Conservation (phyloP, 35 echinoderm and acorn worm genomes). For the Lytechinus pictus region DNA sequence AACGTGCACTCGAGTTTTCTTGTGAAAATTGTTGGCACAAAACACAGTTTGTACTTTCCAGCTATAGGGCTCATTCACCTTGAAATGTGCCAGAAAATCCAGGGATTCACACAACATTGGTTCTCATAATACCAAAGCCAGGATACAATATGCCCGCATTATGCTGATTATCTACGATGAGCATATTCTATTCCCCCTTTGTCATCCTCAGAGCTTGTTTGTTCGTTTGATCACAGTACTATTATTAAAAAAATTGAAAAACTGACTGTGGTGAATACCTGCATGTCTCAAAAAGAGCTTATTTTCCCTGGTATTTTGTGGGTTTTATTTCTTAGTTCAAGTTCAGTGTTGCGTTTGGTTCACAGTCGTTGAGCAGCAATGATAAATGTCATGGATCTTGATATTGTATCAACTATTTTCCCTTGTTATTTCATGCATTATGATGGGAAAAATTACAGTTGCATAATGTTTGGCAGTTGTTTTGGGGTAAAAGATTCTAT, state of each 20-base stretch:
- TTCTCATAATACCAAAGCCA: background rate
- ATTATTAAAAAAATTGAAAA: too few species aligned
- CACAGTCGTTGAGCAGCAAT: background rate
- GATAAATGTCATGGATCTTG: background rate
- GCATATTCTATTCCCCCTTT: background rate
- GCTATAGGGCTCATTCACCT: too few species aligned
- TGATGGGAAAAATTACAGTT: background rate
- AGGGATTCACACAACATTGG: background rate
- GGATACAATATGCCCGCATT: background rate
- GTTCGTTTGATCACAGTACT: background rate
- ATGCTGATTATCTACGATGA: background rate
- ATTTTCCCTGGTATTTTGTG: background rate
- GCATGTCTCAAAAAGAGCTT: background rate
- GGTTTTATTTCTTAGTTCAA: background rate
- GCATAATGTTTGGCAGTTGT: background rate
- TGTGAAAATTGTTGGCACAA: too few species aligned
- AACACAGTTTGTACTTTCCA: too few species aligned
- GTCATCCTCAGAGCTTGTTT: background rate
- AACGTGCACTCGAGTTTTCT: too few species aligned
- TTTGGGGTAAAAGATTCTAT: background rate
- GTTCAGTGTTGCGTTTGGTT: background rate
- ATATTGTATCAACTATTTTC: background rate
- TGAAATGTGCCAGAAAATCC: background rate
- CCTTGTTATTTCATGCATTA: background rate
- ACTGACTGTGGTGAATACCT: background rate